Percentiles rank a stretch among this genome's conserved stretches.
phyloP scores from a whole-genome alignment of 2,797 vertebrate genomes.

The Lepilemur ruficaudatus region DNA sequence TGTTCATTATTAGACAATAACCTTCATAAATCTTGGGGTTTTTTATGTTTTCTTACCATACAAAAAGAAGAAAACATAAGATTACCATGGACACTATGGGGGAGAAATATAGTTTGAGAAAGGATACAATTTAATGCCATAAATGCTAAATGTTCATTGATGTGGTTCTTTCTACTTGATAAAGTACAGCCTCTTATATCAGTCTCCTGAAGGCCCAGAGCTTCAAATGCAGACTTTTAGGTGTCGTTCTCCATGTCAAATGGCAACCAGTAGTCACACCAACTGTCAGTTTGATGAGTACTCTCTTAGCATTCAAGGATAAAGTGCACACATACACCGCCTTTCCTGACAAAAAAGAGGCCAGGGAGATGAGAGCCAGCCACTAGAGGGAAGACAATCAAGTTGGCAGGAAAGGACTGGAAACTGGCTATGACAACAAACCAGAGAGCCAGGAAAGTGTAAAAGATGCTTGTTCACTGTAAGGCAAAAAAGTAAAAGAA shows the following conservation, averaged over 20 bases:
- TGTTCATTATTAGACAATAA: slow-evolving; percentile 13
- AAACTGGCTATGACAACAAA: slow-evolving; percentile 43
- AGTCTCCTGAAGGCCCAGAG: slow-evolving; percentile 25
- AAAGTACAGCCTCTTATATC: slow-evolving; percentile 30
- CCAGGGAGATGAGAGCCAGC: slow-evolving; percentile 46
- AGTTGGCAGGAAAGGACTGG: slow-evolving; percentile 41
- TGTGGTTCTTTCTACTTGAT: slow-evolving; percentile 40
- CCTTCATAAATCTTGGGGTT: slow-evolving; percentile 30
- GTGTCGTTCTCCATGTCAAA: slow-evolving; percentile 60
- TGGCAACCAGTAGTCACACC: slow-evolving; percentile 61
- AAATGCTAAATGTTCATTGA: slow-evolving; percentile 15
- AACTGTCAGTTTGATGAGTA: slow-evolving; percentile 67
- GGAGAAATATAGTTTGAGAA: not conserved
- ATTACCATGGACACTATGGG: not conserved
- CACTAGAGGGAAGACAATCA: slow-evolving; percentile 61
- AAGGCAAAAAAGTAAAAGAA: not conserved
- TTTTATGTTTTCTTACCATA: not conserved
- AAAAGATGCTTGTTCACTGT: not conserved
- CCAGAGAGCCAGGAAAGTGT: not conserved
- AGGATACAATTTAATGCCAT: slow-evolving; percentile 24
- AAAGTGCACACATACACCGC: slow-evolving; percentile 47
- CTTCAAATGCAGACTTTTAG: slow-evolving; percentile 55
- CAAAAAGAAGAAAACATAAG: slow-evolving; percentile 12
- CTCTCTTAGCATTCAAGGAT: slow-evolving; percentile 51
- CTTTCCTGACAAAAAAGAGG: slow-evolving; percentile 63